A percentile compares a stretch with the other conserved stretches of the same genome.
Evolutionary conservation across 1,140 invertebrate genomes (phyloP).

Genomic region (Thaumetopoea pityocampa): DNA sequence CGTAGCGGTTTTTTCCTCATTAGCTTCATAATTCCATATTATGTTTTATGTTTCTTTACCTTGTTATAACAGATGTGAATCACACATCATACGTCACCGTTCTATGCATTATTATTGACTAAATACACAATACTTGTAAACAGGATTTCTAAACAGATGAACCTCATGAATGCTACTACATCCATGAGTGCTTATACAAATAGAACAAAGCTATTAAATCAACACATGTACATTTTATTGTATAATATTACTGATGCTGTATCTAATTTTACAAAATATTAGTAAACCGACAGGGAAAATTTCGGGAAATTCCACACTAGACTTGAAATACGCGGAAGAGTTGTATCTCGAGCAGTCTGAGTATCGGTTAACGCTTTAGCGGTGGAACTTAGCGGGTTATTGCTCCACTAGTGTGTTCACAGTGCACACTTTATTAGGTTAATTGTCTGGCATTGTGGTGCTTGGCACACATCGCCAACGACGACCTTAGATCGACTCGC

Average conservation of each 20-base stretch:
- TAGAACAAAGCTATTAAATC: too few species aligned
- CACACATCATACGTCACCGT: slow-evolving; percentile 34
- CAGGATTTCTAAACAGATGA: too few species aligned
- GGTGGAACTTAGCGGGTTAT: slow-evolving; percentile 41
- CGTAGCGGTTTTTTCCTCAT: slow-evolving; percentile 72
- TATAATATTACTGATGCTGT: too few species aligned
- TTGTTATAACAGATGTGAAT: slow-evolving; percentile 57
- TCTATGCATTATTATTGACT: slow-evolving; percentile 16
- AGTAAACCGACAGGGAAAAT: not conserved
- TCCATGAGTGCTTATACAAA: too few species aligned
- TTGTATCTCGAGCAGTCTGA: slow-evolving; percentile 5
- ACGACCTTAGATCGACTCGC: slow-evolving; percentile 63
- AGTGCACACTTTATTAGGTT: slow-evolving; percentile 64
- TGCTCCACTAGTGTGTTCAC: slow-evolving; percentile 44
- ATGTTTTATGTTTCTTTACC: slow-evolving; percentile 46
- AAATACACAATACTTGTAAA: slow-evolving; percentile 4
- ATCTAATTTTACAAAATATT: too few species aligned
- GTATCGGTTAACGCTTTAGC: slow-evolving; percentile 38
- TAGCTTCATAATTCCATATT: slow-evolving; percentile 58
- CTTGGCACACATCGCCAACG: slow-evolving; percentile 60
- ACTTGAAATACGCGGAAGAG: not conserved
- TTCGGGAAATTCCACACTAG: not conserved
- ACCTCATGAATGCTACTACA: too few species aligned
- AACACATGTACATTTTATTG: too few species aligned
- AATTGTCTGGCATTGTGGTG: slow-evolving; percentile 68